These are phyloP conservation scores for Panorpa germanica DNA, from an alignment of 2,888 invertebrate genomes.

Conservation along the genomic window DNA sequence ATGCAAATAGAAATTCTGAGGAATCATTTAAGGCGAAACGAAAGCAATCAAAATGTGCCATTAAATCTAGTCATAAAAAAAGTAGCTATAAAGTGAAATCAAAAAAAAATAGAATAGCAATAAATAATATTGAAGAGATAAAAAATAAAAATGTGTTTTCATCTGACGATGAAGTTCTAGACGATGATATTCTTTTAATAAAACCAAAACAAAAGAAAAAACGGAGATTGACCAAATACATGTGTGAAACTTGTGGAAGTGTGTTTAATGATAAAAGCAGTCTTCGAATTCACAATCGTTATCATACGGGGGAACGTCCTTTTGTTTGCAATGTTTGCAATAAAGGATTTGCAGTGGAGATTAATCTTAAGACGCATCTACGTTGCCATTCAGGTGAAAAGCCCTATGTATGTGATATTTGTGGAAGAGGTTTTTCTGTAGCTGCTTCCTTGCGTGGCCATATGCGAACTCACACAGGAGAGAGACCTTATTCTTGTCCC, in stretches of 20 bases:
- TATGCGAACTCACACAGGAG: too few species aligned
- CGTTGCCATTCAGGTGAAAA: slow-evolving; percentile 5
- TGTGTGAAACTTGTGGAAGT: slow-evolving; percentile 11
- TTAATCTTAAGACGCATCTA: slow-evolving; percentile 8
- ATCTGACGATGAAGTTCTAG: too few species aligned
- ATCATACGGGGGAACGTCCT: slow-evolving; percentile 9
- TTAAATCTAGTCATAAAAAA: too few species aligned
- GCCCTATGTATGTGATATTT: slow-evolving; percentile 9
- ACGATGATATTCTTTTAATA: too few species aligned
- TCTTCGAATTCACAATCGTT: slow-evolving; percentile 8
- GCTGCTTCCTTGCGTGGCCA: slow-evolving; percentile 7
- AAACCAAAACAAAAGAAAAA: slow-evolving; percentile 11
- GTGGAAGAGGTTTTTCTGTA: slow-evolving; percentile 8
- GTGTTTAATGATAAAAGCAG: slow-evolving; percentile 8
- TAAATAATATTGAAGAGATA: too few species aligned
- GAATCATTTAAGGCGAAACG: too few species aligned
- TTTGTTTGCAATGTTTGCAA: slow-evolving; percentile 7
- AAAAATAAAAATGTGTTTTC: too few species aligned
- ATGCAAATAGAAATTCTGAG: too few species aligned
- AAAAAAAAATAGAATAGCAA: too few species aligned
- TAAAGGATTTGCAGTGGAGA: slow-evolving; percentile 9
- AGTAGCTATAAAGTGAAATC: too few species aligned
- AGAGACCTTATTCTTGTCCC: slow-evolving; percentile 3
- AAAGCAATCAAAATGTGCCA: too few species aligned
- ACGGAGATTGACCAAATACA: slow-evolving; percentile 8